A percentile compares a stretch with the other conserved stretches of the same genome.
Conservation (phyloP, 2,113 vertebrate species). For the Rhynchopsitta pachyrhyncha region DNA sequence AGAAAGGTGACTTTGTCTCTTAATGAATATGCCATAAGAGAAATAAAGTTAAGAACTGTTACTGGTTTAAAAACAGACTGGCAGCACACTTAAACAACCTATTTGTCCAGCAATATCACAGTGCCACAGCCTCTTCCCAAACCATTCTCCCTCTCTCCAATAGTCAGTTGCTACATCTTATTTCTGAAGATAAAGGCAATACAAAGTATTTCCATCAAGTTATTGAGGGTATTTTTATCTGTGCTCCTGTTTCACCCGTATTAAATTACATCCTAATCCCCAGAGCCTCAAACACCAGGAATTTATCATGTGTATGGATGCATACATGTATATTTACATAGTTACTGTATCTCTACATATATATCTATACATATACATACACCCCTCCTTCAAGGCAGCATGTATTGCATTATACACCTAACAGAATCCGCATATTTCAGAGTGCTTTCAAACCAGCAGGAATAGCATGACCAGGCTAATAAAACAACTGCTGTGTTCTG, state of each 20-base stretch:
- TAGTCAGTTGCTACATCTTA: not conserved
- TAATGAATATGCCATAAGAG: not conserved
- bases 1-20: not conserved
- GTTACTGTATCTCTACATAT: not conserved
- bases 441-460: not conserved
- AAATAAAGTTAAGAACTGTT: not conserved
- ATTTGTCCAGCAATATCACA: not conserved
- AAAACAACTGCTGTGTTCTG: not conserved
- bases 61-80: not conserved
- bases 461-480: not conserved
- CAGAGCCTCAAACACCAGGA: not conserved
- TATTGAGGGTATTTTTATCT: not conserved
- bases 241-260: not conserved
- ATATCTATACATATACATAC: not conserved
- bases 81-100: not conserved
- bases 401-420: not conserved
- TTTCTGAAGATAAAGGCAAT: not conserved
- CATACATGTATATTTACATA: not conserved
- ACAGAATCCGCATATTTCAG: accelerated
- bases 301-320: not conserved
- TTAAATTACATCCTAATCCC: not conserved
- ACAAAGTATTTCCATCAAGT: not conserved
- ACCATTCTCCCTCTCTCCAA: not conserved
- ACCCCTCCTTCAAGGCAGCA: not conserved
- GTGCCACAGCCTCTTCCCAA: not conserved